Evolutionary conservation across 2,888 invertebrate species (phyloP).

Genomic region (Mythimna albipuncta): DNA sequence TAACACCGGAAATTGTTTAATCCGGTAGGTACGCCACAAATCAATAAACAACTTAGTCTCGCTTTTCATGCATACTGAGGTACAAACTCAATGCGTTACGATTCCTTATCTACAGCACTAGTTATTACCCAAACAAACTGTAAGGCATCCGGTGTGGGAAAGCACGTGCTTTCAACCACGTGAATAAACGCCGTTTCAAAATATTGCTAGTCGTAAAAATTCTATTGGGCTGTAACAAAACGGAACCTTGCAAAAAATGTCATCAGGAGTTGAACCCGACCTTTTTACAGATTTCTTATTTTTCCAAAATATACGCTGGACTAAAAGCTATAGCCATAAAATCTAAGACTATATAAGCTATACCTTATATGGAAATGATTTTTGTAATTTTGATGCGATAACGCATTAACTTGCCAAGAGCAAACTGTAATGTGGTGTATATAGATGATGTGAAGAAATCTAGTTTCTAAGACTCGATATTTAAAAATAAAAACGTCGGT

Average conservation of each 20-base stretch:
- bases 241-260: constrained; percentile 53
- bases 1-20: constrained; percentile 11
- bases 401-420: constrained; percentile 2
- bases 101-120: constrained; percentile 61
- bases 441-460: constrained; percentile 17
- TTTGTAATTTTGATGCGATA: neutral
- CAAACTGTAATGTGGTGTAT: neutral
- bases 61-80: constrained; percentile 15
- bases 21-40: constrained; percentile 2
- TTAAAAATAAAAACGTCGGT: constrained; percentile 48
- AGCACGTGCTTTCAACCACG: constrained; percentile 69
- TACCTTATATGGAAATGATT: neutral
- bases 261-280: constrained; percentile 8
- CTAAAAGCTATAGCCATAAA: neutral
- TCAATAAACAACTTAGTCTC: constrained; percentile 42
- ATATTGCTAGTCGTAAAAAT: constrained; percentile 74
- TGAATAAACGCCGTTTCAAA: constrained; percentile 68
- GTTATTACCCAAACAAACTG: constrained; percentile 68
- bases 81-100: constrained; percentile 36
- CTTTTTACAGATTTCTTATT: constrained; percentile 12
- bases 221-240: constrained; percentile 53
- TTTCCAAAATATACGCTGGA: neutral
- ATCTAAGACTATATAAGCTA: neutral
- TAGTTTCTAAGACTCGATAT: constrained; percentile 31
- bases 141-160: constrained; percentile 61